Percentiles rank a stretch among this genome's conserved stretches.
Conservation (phyloP, 2,797 vertebrate species). For the Smutsia temminckii region DNA sequence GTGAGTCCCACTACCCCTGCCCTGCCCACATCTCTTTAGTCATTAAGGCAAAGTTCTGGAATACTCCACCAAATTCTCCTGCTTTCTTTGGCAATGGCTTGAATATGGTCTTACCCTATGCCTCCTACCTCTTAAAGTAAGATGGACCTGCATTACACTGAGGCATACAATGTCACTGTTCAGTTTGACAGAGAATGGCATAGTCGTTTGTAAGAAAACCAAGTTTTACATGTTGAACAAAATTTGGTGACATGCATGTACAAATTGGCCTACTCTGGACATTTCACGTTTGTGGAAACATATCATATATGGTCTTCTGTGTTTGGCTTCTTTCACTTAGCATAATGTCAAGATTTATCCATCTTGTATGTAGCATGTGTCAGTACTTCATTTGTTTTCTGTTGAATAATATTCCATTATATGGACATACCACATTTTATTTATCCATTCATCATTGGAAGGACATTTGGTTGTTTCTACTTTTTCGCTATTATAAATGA, state of each 20-base stretch:
- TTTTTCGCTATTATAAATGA: not conserved
- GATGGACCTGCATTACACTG: not conserved
- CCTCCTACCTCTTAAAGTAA: not conserved
- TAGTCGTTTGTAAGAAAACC: not conserved
- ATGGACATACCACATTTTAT: not conserved
- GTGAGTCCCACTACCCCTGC: not conserved
- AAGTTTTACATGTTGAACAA: not conserved
- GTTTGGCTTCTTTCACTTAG: not conserved
- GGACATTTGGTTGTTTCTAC: not conserved
- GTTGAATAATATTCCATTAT: not conserved
- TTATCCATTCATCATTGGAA: not conserved
- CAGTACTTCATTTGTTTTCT: not conserved
- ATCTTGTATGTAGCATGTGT: not conserved
- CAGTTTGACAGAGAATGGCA: not conserved
- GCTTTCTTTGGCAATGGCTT: conserved; percentile 31
- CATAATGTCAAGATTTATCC: not conserved
- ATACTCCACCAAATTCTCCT: not conserved
- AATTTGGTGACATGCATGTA: not conserved
- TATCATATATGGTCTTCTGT: not conserved
- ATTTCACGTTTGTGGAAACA: not conserved
- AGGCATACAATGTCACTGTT: not conserved
- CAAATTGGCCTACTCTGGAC: not conserved
- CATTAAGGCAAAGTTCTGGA: conserved; percentile 45
- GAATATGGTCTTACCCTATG: not conserved
- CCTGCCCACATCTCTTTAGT: not conserved